Conservation (phyloP, 2,797 vertebrate genomes). For the Coccyzus lansbergi region DNA sequence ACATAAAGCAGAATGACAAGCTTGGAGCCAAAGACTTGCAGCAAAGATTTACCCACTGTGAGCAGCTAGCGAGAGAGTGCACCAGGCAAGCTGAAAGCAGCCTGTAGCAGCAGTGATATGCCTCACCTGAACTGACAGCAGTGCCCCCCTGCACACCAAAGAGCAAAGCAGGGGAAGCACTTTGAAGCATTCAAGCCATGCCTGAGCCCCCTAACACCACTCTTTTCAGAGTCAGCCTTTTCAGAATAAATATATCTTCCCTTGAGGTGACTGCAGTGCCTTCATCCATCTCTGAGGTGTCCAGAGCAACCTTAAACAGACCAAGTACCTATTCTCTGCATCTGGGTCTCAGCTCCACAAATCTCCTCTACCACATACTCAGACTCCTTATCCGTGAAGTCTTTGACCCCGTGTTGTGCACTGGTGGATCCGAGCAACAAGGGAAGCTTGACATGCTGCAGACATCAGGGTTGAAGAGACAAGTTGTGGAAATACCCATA, state of each 20-base stretch:
- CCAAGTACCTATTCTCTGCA: background rate
- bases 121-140: background rate
- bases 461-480: background rate
- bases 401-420: background rate
- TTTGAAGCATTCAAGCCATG: background rate
- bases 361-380: background rate
- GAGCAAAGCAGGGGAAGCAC: background rate
- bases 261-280: background rate
- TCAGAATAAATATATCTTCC: background rate
- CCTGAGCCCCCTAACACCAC: background rate
- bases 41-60: accelerated
- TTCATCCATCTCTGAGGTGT: background rate
- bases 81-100: background rate
- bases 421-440: background rate
- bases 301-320: background rate
- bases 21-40: background rate
- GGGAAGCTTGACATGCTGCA: background rate
- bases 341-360: background rate
- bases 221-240: background rate
- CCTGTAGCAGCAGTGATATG: background rate
- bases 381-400: background rate
- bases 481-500: background rate
- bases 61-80: background rate
- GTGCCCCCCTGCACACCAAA: background rate
- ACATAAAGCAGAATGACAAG: background rate